These are phyloP conservation scores for Nixonia krombeini DNA, from an alignment of 1,140 invertebrate genomes.

Conservation along the genomic window DNA sequence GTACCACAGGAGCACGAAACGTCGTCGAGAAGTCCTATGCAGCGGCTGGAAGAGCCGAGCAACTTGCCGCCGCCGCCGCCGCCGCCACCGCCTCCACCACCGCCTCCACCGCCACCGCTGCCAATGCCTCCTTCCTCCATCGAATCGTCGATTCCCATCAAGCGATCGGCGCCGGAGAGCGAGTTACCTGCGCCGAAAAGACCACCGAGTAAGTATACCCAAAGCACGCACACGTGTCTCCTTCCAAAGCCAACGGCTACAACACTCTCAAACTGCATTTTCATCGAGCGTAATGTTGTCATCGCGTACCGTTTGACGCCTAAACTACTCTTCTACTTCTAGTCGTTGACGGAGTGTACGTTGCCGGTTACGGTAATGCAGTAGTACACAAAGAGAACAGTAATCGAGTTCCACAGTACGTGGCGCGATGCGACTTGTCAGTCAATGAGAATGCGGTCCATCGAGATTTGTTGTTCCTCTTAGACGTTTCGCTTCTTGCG, in stretches of 20 bases:
- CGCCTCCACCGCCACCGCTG: conserved; percentile 59
- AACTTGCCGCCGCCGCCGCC: conserved; percentile 49
- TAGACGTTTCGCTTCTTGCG: conserved; percentile 34
- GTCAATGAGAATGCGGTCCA: conserved; percentile 37
- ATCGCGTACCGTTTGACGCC: too few relatives aligned
- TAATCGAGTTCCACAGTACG: too few relatives aligned
- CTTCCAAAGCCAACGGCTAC: conserved; percentile 16
- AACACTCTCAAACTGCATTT: conserved; percentile 44
- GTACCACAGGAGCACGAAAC: conserved; percentile 56
- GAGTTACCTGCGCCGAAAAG: conserved; percentile 76
- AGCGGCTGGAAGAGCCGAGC: conserved; percentile 51
- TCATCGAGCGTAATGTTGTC: conserved; percentile 53
- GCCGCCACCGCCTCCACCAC: conserved; percentile 49
- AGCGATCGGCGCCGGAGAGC: conserved; percentile 67
- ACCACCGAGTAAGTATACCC: conserved; percentile 79
- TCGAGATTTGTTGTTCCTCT: conserved; percentile 31
- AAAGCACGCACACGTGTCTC: too few relatives aligned
- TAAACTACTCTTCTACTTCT: too few relatives aligned
- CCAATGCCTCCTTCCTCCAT: conserved; percentile 59
- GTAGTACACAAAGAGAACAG: not conserved
- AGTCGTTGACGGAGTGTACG: too few relatives aligned
- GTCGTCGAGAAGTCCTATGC: conserved; percentile 57
- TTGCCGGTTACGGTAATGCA: not conserved
- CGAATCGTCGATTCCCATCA: conserved; percentile 61
- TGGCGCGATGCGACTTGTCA: not conserved